phyloP scores from a whole-genome alignment of 2,113 vertebrate species.

The Aspiorhynchus laticeps region DNA sequence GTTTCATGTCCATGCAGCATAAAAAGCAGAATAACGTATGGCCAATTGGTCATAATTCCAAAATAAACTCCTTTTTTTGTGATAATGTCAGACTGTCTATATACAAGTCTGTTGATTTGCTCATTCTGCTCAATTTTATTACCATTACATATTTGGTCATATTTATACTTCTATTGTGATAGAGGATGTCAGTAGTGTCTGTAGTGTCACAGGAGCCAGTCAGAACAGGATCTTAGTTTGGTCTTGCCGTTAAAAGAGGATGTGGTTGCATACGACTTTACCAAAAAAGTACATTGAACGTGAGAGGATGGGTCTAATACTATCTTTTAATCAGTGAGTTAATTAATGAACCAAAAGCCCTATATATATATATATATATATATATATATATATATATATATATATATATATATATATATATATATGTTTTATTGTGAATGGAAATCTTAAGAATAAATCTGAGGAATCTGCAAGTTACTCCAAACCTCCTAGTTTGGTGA shows the following conservation, averaged over 20 bases:
- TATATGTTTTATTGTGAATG: not conserved
- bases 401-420: too few relatives aligned
- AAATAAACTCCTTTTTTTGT: not conserved
- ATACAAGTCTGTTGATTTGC: not conserved
- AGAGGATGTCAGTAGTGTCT: not conserved
- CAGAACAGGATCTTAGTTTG: constrained; percentile 20
- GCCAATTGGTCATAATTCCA: not conserved
- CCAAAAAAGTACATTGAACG: constrained; percentile 19
- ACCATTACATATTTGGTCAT: not conserved
- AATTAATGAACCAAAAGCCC: not conserved
- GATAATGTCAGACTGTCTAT: not conserved
- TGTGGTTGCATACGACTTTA: constrained; percentile 24
- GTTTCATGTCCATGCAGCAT: not conserved
- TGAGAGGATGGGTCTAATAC: not conserved
- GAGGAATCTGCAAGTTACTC: not conserved
- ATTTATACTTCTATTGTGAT: not conserved
- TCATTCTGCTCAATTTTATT: not conserved
- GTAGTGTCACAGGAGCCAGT: not conserved
- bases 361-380: not conserved
- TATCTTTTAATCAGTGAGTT: not conserved
- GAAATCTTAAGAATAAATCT: not conserved
- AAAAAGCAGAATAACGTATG: not conserved
- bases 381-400: too few relatives aligned
- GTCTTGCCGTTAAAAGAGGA: constrained; percentile 5
- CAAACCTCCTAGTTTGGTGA: not conserved